Evolutionary conservation across 2,797 vertebrate species (phyloP).

Genomic region (Lagodon rhomboides): DNA sequence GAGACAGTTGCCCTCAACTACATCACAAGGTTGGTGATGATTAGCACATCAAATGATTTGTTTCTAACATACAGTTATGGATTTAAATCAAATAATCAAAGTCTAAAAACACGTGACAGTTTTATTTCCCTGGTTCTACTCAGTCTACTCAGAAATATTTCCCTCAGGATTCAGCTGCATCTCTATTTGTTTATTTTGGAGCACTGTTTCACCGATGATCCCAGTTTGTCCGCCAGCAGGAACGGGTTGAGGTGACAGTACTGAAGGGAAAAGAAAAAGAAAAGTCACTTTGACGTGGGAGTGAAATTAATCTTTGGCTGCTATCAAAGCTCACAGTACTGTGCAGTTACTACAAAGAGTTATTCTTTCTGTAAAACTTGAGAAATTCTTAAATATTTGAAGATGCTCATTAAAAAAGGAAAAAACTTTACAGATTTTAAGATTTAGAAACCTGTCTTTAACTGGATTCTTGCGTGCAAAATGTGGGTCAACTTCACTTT

Average conservation of each 20-base stretch:
- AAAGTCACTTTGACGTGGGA: neutral
- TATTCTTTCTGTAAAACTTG: neutral
- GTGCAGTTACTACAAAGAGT: neutral
- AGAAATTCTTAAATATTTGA: neutral
- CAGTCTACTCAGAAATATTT: neutral
- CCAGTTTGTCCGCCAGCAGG: conserved; percentile 77
- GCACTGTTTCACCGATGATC: conserved; percentile 74
- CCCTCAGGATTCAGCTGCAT: neutral
- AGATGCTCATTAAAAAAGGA: neutral
- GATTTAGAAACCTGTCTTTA: neutral
- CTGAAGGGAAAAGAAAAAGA: conserved; percentile 55
- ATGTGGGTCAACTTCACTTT: neutral
- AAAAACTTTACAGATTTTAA: neutral
- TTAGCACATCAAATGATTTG: neutral
- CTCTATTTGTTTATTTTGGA: conserved; percentile 73
- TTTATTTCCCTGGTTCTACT: neutral
- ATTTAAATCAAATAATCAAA: neutral
- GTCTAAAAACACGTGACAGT: neutral
- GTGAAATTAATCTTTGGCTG: neutral
- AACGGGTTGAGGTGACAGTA: conserved; percentile 83
- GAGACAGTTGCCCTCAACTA: too few species aligned
- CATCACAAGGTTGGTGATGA: neutral
- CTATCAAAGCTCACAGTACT: neutral
- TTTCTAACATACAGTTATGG: neutral
- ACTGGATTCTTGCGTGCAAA: neutral